These are phyloP conservation scores for Stomatorhinus walkeri DNA, from an alignment of 2,797 vertebrate species.

Conservation along the genomic window DNA sequence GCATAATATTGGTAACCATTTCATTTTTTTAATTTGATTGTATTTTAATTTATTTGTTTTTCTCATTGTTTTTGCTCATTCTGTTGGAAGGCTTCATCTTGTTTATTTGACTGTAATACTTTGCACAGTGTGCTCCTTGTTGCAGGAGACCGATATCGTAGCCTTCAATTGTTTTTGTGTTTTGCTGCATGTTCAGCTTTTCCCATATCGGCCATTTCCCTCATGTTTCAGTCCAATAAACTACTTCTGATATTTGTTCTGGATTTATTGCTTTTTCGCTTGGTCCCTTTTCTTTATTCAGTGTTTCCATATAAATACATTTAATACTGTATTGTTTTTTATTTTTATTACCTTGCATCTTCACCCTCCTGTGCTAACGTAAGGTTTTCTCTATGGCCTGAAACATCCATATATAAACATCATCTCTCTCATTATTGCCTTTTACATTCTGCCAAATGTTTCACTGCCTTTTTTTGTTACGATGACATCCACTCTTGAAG, in stretches of 20 bases:
- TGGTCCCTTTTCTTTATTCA: slow-evolving; percentile 47
- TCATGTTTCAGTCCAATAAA: slow-evolving; percentile 36
- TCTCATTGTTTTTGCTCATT: slow-evolving; percentile 32
- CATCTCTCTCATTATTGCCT: slow-evolving; percentile 4
- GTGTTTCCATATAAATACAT: slow-evolving; percentile 40
- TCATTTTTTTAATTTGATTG: slow-evolving; percentile 90
- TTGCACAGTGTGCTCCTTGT: not conserved
- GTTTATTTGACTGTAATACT: not conserved
- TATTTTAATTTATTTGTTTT: slow-evolving; percentile 62
- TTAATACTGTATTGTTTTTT: slow-evolving; percentile 32
- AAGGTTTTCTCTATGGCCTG: not conserved
- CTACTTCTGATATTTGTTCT: slow-evolving; percentile 13
- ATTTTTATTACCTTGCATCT: slow-evolving; percentile 46
- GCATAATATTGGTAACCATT: slow-evolving; percentile 99
- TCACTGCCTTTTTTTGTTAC: not conserved
- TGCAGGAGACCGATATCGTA: not conserved
- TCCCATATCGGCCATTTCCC: slow-evolving; percentile 40
- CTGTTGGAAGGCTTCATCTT: not conserved
- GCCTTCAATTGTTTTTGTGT: slow-evolving; percentile 4
- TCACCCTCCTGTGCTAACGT: not conserved
- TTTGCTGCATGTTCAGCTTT: slow-evolving; percentile 33
- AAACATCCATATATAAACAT: slow-evolving; percentile 10
- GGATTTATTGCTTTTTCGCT: slow-evolving; percentile 39
- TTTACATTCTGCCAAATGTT: not conserved
- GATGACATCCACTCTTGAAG: not conserved